Evolutionary conservation across 2,797 vertebrate genomes (phyloP).

Genomic region (Tapera naevia): DNA sequence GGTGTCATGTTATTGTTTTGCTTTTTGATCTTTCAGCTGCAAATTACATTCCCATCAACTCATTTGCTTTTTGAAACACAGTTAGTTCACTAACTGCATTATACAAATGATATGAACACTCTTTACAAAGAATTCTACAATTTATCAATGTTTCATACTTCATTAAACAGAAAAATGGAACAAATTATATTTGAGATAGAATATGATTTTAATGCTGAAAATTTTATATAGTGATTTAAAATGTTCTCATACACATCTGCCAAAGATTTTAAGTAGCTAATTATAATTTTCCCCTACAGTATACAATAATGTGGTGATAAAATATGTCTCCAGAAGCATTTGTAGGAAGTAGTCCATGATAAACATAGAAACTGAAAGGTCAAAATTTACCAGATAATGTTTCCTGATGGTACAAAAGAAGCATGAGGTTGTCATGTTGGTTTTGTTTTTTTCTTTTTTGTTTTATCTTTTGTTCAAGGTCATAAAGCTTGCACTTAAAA

Average conservation of each 20-base stretch:
- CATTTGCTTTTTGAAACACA: constrained; percentile 30
- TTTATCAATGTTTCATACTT: constrained; percentile 57
- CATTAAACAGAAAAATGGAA: constrained; percentile 67
- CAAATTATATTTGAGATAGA: constrained; percentile 49
- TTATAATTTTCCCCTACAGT: not conserved
- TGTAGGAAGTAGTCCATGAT: not conserved
- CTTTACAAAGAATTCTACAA: constrained; percentile 42
- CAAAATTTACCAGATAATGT: not conserved
- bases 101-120: constrained; percentile 35
- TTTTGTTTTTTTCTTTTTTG: not conserved
- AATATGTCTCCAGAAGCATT: not conserved
- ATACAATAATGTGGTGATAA: not conserved
- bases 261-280: constrained; percentile 42
- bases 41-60: constrained; percentile 49
- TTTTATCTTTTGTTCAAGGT: not conserved
- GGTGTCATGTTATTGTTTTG: not conserved
- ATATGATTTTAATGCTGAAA: constrained; percentile 37
- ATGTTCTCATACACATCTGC: constrained; percentile 30
- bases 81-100: constrained; percentile 14
- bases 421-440: not conserved
- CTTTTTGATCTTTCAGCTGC: constrained; percentile 50
- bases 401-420: not conserved
- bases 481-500: not conserved
- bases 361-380: constrained; percentile 1
- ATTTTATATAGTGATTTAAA: constrained; percentile 36